phyloP scores from a whole-genome alignment of 2,797 vertebrate species.

The Platyrinchus mystaceus region DNA sequence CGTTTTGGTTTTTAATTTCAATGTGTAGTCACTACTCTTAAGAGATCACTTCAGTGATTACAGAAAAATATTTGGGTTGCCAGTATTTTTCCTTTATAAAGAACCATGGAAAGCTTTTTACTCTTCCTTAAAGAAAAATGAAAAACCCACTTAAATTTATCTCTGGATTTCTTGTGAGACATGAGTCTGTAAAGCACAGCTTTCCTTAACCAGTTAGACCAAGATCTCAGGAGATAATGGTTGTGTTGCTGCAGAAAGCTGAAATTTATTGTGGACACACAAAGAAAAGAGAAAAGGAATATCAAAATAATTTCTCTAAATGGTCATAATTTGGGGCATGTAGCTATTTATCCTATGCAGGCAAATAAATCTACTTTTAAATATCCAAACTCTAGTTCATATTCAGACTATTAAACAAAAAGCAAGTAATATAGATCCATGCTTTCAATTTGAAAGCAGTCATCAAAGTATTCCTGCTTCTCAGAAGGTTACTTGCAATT shows the following conservation, averaged over 20 bases:
- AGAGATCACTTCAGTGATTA: slow-evolving; percentile 10
- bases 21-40: not conserved
- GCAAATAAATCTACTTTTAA: not conserved
- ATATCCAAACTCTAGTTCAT: not conserved
- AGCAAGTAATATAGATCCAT: not conserved
- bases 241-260: not conserved
- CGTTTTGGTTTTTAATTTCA: not conserved
- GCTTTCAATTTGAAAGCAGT: not conserved
- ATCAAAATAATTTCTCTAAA: not conserved
- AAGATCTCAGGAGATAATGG: not conserved
- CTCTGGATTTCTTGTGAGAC: not conserved
- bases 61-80: slow-evolving; percentile 1
- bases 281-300: not conserved
- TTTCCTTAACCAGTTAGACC: not conserved
- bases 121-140: not conserved
- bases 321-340: not conserved
- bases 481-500: not conserved
- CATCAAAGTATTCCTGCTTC: not conserved
- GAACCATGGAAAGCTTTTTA: not conserved
- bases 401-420: not conserved
- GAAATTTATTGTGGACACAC: not conserved
- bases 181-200: not conserved
- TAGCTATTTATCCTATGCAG: not conserved
- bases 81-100: not conserved
- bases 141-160: not conserved